Base-by-base conservation (phyloP, 2,113 vertebrate genomes). In the Megaceryle torquata region DNA sequence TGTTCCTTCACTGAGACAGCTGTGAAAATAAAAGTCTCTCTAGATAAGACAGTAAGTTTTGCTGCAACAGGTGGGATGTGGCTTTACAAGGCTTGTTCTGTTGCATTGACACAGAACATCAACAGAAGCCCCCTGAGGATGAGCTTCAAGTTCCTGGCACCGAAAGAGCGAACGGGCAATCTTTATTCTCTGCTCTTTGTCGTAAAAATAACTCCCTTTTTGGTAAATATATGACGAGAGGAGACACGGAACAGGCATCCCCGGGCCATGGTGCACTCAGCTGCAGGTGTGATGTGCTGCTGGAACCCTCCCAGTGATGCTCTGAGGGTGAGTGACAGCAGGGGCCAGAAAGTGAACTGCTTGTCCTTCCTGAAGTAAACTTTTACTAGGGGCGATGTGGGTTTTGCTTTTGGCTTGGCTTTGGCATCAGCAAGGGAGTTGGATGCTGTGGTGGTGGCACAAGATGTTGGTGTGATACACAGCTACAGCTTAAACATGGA, bases 141-240 rank as follows among this genome's bases (percentile, higher is more conserved):
- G 0, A 69, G 61, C 63, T 95, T 65, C 1, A 8, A 59, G 72
- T 82, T 91, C 91, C 76, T 74, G 39, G 78, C 59, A 53, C 80
- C 61, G 50, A 37, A 91, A 35, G 74, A 86, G 57, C 83, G 75
- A 92, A 71, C 0, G 0, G 29, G 39, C 80, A 44, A 39, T 53
- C 70, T 72, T 87, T 33, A 54, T 76, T 84, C 25, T 63, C 77
- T 79, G 74, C n/a, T 68, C 46, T 82, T 74, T 77, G 54, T 89
- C 77, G 95, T 84, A 79, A 82, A 93, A 96, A 94, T 76, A 76
- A 67, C 80, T 88, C 25, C 1, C 9, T 89, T 39, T 51, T 63
- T 37, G 63, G 69, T 41, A 22, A 72, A 93, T 81, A 31, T 64
- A 10, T 69, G 57, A 90, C 39, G 74, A 61, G 74, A 76, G 71